Percentiles rank a stretch among this genome's conserved stretches.
Conservation (phyloP, 2,797 vertebrate genomes). For the Fistularia tabacaria region DNA sequence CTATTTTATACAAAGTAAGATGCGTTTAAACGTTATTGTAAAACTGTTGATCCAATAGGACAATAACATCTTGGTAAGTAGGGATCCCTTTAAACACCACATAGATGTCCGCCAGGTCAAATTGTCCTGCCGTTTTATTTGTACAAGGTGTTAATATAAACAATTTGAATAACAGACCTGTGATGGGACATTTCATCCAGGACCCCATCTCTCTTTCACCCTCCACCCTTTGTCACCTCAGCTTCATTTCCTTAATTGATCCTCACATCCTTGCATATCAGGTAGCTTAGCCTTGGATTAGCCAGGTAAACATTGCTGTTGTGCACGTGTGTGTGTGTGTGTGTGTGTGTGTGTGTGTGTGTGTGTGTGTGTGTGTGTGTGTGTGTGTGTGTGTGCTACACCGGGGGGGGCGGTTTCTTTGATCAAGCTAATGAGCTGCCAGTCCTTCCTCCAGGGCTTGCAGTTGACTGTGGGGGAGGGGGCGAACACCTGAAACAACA, state of each 20-base stretch:
- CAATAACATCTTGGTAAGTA: too few species aligned
- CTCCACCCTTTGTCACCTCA: slow-evolving; percentile 40
- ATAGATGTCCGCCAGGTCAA: too few species aligned
- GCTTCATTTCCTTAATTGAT: slow-evolving; percentile 69
- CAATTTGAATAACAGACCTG: slow-evolving; percentile 13
- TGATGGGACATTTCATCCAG: slow-evolving; percentile 7
- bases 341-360: slow-evolving; percentile 35
- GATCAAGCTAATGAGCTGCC: slow-evolving; percentile 81
- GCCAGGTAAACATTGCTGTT: slow-evolving; percentile 61
- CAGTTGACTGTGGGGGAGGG: slow-evolving; percentile 50
- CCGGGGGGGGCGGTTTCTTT: slow-evolving; percentile 72
- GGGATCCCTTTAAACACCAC: too few species aligned
- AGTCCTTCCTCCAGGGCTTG: slow-evolving; percentile 67
- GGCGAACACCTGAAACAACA: slow-evolving; percentile 70
- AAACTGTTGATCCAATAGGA: too few species aligned
- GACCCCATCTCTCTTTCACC: slow-evolving; percentile 8
- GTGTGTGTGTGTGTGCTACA: slow-evolving; percentile 36
- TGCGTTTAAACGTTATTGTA: too few species aligned
- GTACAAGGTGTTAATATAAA: not conserved
- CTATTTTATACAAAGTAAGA: too few species aligned
- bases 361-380: slow-evolving; percentile 30
- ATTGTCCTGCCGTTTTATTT: not conserved
- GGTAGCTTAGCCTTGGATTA: slow-evolving; percentile 61
- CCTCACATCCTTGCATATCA: slow-evolving; percentile 61
- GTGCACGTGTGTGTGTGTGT: slow-evolving; percentile 30